phyloP scores from a whole-genome alignment of 2,797 vertebrate genomes.

The Iguana delicatissima region DNA sequence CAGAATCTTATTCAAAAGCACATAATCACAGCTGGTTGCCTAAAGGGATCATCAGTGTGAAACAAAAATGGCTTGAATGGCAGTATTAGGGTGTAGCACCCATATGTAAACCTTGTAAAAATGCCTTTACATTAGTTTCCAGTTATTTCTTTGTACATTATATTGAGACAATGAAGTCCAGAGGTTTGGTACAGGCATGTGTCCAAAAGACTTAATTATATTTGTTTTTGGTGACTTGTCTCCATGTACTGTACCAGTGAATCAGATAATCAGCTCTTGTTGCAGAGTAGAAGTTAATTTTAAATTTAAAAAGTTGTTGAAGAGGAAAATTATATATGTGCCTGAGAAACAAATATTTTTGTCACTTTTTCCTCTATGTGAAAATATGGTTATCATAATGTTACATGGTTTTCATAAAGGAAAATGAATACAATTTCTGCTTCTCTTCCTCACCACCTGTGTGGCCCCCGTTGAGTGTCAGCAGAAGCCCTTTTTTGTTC shows the following conservation, averaged over 20 bases:
- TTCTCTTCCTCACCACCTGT: neutral
- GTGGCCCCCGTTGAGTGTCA: neutral
- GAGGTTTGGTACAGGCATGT: neutral
- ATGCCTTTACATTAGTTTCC: neutral
- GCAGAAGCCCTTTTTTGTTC: neutral
- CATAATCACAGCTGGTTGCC: neutral
- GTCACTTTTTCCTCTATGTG: neutral
- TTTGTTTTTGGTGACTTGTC: neutral
- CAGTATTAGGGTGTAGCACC: neutral
- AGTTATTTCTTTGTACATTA: neutral
- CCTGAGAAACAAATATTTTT: too few species aligned
- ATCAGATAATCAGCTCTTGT: neutral
- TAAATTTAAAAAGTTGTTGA: neutral
- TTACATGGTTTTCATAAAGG: neutral
- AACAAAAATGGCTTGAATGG: neutral
- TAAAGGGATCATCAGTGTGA: neutral
- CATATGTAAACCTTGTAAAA: neutral
- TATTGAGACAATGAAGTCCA: neutral
- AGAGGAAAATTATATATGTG: neutral
- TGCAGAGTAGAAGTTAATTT: neutral
- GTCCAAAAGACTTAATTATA: neutral
- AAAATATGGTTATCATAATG: neutral
- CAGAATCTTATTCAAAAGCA: neutral
- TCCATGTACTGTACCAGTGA: neutral
- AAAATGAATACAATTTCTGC: neutral